phyloP scores from a whole-genome alignment of 1,140 invertebrate species.

The Dryas iulia region DNA sequence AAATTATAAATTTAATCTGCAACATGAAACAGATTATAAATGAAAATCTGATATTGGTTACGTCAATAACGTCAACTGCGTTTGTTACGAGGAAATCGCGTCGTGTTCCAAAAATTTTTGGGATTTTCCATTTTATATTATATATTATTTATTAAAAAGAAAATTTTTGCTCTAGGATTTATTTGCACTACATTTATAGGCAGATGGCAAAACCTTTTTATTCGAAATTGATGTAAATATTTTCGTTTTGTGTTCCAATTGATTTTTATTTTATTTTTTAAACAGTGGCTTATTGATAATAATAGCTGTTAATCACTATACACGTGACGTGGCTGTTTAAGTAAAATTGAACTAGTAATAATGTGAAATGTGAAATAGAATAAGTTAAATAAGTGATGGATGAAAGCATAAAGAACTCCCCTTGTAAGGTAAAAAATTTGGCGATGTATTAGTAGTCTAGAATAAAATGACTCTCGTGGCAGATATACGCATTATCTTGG shows the following conservation, averaged over 20 bases:
- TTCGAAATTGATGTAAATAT: slow-evolving; percentile 39
- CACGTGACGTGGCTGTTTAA: slow-evolving; percentile 65
- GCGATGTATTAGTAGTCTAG: slow-evolving; percentile 39
- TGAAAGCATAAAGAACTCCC: slow-evolving; percentile 70
- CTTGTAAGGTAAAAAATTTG: slow-evolving; percentile 72
- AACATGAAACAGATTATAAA: neutral
- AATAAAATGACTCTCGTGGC: slow-evolving; percentile 13
- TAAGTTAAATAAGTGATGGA: slow-evolving; percentile 69
- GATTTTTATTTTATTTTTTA: slow-evolving; percentile 74
- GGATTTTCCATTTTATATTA: slow-evolving; percentile 1
- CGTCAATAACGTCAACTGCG: slow-evolving; percentile 39
- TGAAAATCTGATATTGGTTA: slow-evolving; percentile 5
- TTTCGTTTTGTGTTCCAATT: slow-evolving; percentile 51
- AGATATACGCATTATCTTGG: slow-evolving; percentile 11
- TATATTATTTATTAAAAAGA: slow-evolving; percentile 1
- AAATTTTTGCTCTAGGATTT: slow-evolving; percentile 8
- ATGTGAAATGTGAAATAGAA: slow-evolving; percentile 70
- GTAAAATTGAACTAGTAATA: slow-evolving; percentile 57
- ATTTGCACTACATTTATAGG: slow-evolving; percentile 5
- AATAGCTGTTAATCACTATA: slow-evolving; percentile 71
- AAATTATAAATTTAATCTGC: too few relatives aligned
- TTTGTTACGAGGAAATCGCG: slow-evolving; percentile 29
- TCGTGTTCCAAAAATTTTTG: slow-evolving; percentile 11
- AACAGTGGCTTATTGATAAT: slow-evolving; percentile 73
- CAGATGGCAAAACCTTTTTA: slow-evolving; percentile 32